Evolutionary conservation across 2,888 invertebrate genomes (phyloP), one percentile per base, ranked within the genome.

Genomic region (Oscheius myriophilus): DNA sequence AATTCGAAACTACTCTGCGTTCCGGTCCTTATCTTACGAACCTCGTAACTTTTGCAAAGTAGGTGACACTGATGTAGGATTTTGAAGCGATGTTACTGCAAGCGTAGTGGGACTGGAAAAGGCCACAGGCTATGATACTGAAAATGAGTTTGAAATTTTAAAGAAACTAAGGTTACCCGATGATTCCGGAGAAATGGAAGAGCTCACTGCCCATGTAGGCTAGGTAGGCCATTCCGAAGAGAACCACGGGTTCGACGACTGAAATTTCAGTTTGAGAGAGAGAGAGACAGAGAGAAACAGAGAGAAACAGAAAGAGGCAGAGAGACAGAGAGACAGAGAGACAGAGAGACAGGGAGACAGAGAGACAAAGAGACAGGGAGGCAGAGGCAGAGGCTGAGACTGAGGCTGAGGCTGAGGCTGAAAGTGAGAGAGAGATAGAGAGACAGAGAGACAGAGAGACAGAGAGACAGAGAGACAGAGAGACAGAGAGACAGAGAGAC

Each of bases 151-250:
- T 52, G 12, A 1, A 26, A 11, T 11, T 18, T n/a, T 4, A 11
- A 23, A 4, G 21, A 41, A n/a, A 41, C 1, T 1, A 14, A 16
- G 14, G 4, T 67, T 69, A 88, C 88, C 88, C 88, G 45, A 90
- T 90, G 71, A 90, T 90, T 46, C 90, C 90, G 7, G 90, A 90
- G 79, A 89, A 90, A 69, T 90, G 89, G 78, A 90, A 88, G 76
- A 90, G 80, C 81, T 90, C 90, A 1, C 90, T 89, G 45, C 87
- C 79, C 12, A 90, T 84, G 77, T 90, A 90, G 1, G 90, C 86
- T 33, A 89, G 81, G 77, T 90, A 90, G 16, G 90, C 90, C 80
- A 90, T 86, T 43, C 88, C 88, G 64, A 90, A 87, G 63, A 90
- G 83, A 3, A 89, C 87, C 26, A 90, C 84, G 0, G 90, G 90